Evolutionary conservation across 2,888 invertebrate species (phyloP).

Genomic region (Cheilosia pagana): DNA sequence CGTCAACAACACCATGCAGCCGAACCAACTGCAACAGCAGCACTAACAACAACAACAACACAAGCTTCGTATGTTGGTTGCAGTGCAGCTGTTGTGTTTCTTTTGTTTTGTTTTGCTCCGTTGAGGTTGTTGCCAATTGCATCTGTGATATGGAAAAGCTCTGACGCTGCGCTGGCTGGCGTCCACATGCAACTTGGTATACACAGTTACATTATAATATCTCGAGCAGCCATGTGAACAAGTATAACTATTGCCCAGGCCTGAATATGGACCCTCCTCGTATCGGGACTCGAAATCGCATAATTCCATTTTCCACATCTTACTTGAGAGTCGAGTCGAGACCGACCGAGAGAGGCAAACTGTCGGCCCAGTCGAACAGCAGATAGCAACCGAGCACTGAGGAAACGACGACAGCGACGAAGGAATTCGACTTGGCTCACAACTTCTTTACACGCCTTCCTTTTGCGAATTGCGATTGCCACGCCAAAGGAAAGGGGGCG

Average conservation of each 20-base stretch:
- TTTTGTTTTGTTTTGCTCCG: conserved; percentile 28
- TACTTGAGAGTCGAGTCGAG: conserved; percentile 68
- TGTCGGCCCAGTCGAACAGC: conserved; percentile 39
- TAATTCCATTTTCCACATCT: conserved; percentile 74
- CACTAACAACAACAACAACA: conserved; percentile 9
- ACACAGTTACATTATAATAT: conserved; percentile 73
- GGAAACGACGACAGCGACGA: conserved; percentile 47
- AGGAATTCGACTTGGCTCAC: conserved; percentile 68
- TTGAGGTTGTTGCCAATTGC: conserved; percentile 44
- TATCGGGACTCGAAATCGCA: conserved; percentile 67
- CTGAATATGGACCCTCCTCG: conserved; percentile 67
- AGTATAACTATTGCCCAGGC: conserved; percentile 65
- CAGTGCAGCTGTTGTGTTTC: conserved; percentile 63
- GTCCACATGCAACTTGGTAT: conserved; percentile 64
- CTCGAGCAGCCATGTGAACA: conserved; percentile 72
- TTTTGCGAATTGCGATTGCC: conserved; percentile 6
- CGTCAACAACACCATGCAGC: conserved; percentile 55
- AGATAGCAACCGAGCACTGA: conserved; percentile 19
- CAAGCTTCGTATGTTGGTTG: conserved; percentile 25
- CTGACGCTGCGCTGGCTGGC: conserved; percentile 40
- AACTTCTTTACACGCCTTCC: conserved; percentile 74
- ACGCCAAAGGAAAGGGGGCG: conserved; percentile 50
- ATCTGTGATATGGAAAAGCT: conserved; percentile 70
- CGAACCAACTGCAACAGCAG: conserved; percentile 16
- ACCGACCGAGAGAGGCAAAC: conserved; percentile 52